Evolutionary conservation across 2,888 invertebrate species (phyloP), one percentile per base, ranked within the genome.

Genomic region (Miltochrista miniata): DNA sequence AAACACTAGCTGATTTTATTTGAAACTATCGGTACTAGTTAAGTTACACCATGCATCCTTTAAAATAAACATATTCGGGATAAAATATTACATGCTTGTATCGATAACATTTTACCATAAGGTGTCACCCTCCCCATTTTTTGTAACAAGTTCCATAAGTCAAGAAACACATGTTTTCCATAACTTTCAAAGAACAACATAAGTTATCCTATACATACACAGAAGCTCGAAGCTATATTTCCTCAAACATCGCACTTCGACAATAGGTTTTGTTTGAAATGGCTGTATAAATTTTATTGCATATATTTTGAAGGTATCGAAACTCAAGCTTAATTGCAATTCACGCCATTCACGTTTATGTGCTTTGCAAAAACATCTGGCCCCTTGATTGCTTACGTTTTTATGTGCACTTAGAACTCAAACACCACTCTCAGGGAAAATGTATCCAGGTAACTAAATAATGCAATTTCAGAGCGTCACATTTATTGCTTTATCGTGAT

Each of bases 291-390:
- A 81, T 76, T 85, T 85, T 81, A 85, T 74, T 74, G 77, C 76
- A 72, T 76, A 83, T 76, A 83, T 86, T 85, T 81, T 73, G 72
- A 79, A 84, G 83, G 85, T 85, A 87, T 88, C 83, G 87, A 83
- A 86, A 85, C 75, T 84, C 78, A 65, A 79, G 79, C 79, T 85
- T 88, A 85, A 87, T 87, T 87, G 85, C 85, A 85, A 83, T 87
- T 87, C 84, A 83, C 85, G 82, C 83, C 81, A 78, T 79, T 82
- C 76, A 50, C 74, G 81, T 88, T 88, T 88, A 88, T 85, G 84
- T 78, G 79, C 76, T 77, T 72, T 72, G 84, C 77, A 81, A 87
- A 83, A 88, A 85, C 88, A 89, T 83, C 87, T 87, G 87, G 86
- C 81, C 68, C 72, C 72, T 79, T 87, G 87, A 87, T 89, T 87